Base-by-base conservation (phyloP, 37 sponge, comb jelly and placozoan genomes). In the Chondrosia reniformis region DNA sequence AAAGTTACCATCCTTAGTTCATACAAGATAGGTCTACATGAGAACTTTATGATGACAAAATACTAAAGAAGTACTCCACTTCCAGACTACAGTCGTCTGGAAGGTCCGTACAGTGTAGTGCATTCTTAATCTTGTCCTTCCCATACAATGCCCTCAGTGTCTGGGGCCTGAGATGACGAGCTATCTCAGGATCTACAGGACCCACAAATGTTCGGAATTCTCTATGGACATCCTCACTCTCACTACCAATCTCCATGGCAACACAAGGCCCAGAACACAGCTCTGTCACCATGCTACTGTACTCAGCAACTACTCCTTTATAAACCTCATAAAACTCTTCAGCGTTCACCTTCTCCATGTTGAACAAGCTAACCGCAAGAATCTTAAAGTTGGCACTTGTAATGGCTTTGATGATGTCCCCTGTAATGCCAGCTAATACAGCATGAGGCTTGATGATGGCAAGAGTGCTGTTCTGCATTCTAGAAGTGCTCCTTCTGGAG, bases 201-300 rank as follows among this genome's bases (percentile, higher is more conserved):
- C 99, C 99, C 1, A 62, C 74, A 22, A 92, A 78, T 45, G 91
- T 87, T 24, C 99, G 71, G 76, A 97, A 95, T 30, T 41, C 46
- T 1, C 44, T 39, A 62, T 91, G 99, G 17, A 86, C 86, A 36
- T 87, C 80, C 6, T 56, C 45, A 1, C 40, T 71, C 15, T 81
- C 85, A 43, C 25, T 66, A 6, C 58, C 58, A 28, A 97, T 82
- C 84, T 95, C 99, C 71, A 97, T 82, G 25, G 99, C 99, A 17
- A 97, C 69, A 61, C 95, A 97, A n/a, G 99, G 99, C 22, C 99
- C 99, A 31, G 93, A 92, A 57, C 86, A 88, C 33, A 97, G 85
- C 76, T 95, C 84, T 13, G 82, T 81, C 39, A 95, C 95, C 99
- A 97, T 94, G 54, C 82, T 74, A 32, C 40, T 85, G 84, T 92